A percentile compares a stretch with the other conserved stretches of the same genome.
Evolutionary conservation across 1,140 invertebrate species (phyloP).

Genomic region (Octopus sinensis): DNA sequence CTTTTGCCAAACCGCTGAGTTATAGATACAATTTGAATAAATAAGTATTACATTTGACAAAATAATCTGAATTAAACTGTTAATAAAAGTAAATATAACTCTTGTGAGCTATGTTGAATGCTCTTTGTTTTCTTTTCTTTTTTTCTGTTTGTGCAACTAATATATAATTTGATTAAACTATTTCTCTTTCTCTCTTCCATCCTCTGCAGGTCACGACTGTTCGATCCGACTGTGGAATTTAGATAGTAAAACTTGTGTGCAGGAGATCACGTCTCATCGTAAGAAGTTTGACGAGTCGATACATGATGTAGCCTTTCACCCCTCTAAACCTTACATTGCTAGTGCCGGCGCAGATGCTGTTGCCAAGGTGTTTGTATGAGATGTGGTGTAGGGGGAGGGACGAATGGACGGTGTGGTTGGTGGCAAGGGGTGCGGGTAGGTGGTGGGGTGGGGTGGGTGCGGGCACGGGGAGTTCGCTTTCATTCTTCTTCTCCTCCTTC

Average conservation of each 20-base stretch:
- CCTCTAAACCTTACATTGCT: slow-evolving; percentile 95
- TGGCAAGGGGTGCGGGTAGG: not conserved
- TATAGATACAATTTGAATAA: too few species aligned
- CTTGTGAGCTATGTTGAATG: too few species aligned
- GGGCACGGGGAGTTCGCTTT: not conserved
- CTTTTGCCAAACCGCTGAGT: too few species aligned
- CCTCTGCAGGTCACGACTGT: slow-evolving; percentile 84
- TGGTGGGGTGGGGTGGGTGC: not conserved
- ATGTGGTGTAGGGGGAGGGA: not conserved
- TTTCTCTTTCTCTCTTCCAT: not conserved
- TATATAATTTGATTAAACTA: not conserved
- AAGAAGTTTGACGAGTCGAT: slow-evolving; percentile 99
- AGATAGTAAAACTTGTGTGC: slow-evolving; percentile 97
- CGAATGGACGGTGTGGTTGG: not conserved
- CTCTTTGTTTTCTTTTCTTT: too few species aligned
- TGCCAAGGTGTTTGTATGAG: slow-evolving; percentile 85
- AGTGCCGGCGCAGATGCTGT: slow-evolving; percentile 96
- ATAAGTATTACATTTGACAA: too few species aligned
- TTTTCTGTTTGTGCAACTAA: too few species aligned
- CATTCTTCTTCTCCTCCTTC: not conserved
- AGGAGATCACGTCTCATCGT: slow-evolving; percentile 98
- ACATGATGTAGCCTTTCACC: slow-evolving; percentile 98
- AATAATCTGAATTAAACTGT: too few species aligned
- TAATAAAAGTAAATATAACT: too few species aligned
- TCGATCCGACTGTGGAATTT: slow-evolving; percentile 98